Evolutionary conservation across 2,888 invertebrate genomes (phyloP), one percentile per base, ranked within the genome.

Genomic region (Apodemia duryi): DNA sequence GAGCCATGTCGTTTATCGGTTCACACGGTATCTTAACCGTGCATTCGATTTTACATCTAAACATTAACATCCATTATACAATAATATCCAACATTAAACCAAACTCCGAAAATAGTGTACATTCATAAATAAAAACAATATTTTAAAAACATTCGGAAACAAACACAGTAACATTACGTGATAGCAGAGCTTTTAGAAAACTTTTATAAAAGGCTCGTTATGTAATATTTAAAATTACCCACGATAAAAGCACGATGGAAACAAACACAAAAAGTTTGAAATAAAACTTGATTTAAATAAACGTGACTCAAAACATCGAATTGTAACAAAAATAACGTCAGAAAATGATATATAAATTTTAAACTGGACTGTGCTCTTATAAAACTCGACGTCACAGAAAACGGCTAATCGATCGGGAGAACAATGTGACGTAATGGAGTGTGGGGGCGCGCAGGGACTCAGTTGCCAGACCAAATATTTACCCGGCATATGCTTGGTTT

Each of bases 401-500:
- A 60, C 74, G 70, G 75, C 86, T 89, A 90, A 90, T 90, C 90
- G 89, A 90, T 90, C 74, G 75, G 71, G 78, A 83, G 88, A 91
- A 91, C 88, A 90, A 89, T 90, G 80, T 86, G 86, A 88, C 85
- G 88, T 88, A 88, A 87, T 80, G 79, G 78, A 72, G 79, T 75
- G 81, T 77, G 73, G 77, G 66, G 73, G 76, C 73, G 75, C 74
- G 74, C 72, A 75, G 78, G 79, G 78, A 73, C 77, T 75, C 77
- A 77, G 75, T 75, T 76, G 78, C 75, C 81, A 79, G 82, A 82
- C 84, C 86, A 89, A 91, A 91, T 90, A 90, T 91, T 91, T 91
- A 84, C 83, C 79, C 78, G 79, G 87, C 88, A 88, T 88, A 88
- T 91, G 91, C 88, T 91, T 89, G 88, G 87, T 88, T 91, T 91